Evolutionary conservation across 2,113 vertebrate species (phyloP).

Genomic region (Sapajus apella): DNA sequence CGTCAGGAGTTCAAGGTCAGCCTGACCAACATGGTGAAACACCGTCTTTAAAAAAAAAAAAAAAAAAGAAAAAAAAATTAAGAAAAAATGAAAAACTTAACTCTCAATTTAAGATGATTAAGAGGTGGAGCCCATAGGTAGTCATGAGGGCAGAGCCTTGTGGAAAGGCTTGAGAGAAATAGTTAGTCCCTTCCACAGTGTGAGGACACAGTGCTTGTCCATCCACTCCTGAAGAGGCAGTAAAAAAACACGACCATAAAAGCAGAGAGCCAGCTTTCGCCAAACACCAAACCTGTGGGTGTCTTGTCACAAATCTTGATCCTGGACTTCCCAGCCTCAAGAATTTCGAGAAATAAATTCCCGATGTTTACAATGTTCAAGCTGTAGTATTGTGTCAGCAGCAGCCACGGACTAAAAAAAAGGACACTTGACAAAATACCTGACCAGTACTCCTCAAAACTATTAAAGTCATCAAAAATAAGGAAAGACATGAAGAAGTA

Average conservation of each 20-base stretch:
- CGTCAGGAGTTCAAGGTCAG: no score
- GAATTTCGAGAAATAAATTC: neutral
- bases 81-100: neutral
- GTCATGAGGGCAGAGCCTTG: neutral
- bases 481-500: neutral
- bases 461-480: neutral
- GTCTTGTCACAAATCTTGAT: neutral
- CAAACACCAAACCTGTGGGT: neutral
- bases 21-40: no score
- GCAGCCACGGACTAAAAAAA: neutral
- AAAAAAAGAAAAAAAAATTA: no score
- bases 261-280: neutral
- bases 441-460: neutral
- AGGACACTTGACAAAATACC: neutral
- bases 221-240: neutral
- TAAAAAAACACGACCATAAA: neutral
- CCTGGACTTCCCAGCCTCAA: neutral
- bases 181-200: neutral
- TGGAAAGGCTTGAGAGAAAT: neutral
- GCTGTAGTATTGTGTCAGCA: neutral
- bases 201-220: neutral
- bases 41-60: no score
- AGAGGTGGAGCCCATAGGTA: no score
- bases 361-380: neutral
- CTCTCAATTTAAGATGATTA: neutral